phyloP scores from a whole-genome alignment of 2,797 vertebrate genomes.

The Macropodus opercularis region DNA sequence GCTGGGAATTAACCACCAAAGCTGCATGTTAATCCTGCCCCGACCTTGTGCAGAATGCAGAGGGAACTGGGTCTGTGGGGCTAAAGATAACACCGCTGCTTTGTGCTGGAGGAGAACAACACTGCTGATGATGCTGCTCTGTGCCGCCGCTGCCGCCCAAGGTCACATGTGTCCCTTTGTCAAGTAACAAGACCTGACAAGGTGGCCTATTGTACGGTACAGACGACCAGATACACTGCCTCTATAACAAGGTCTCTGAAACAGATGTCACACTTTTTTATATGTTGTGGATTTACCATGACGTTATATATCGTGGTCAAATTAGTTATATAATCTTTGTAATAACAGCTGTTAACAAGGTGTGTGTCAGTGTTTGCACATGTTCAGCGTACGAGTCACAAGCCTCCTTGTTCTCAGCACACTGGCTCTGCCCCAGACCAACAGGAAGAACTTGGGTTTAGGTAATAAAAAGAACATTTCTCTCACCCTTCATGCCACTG shows the following conservation, averaged over 20 bases:
- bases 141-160: constrained; percentile 52
- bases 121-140: constrained; percentile 77
- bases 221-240: constrained; percentile 33
- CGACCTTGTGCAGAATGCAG: constrained; percentile 75
- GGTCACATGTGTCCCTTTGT: constrained; percentile 69
- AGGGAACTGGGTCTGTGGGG: constrained; percentile 65
- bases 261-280: too few relatives aligned
- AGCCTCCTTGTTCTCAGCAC: too few relatives aligned
- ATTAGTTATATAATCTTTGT: constrained; percentile 1
- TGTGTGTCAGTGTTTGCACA: too few relatives aligned
- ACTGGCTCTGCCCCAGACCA: too few relatives aligned
- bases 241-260: too few relatives aligned
- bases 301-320: not conserved
- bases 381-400: too few relatives aligned
- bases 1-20: constrained; percentile 67
- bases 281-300: too few relatives aligned
- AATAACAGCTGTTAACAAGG: not conserved
- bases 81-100: constrained; percentile 74
- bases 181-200: constrained; percentile 68
- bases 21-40: constrained; percentile 72
- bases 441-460: not conserved
- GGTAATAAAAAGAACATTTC: not conserved
- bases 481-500: not conserved
- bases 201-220: constrained; percentile 58
- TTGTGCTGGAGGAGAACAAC: constrained; percentile 74